A percentile compares a stretch with the other conserved stretches of the same genome.
Evolutionary conservation across 2,113 vertebrate genomes (phyloP).

Genomic region (Cyrtonyx montezumae): DNA sequence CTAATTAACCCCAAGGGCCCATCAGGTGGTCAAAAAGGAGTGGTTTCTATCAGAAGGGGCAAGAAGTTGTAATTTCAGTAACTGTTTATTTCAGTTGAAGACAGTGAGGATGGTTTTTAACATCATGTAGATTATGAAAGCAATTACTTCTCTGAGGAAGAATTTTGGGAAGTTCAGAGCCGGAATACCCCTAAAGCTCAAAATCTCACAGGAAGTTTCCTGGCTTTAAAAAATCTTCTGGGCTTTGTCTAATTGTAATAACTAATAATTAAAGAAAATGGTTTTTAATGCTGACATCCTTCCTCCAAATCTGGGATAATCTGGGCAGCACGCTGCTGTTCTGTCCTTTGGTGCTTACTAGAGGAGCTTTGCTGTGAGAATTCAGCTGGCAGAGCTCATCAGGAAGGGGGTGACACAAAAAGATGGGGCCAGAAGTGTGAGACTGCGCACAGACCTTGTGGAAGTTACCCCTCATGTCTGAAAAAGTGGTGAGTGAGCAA

Average conservation of each 20-base stretch:
- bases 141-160: not conserved
- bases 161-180: not conserved
- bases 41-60: slow-evolving; percentile 77
- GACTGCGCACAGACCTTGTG: not conserved
- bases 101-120: not conserved
- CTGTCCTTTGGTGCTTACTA: not conserved
- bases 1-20: slow-evolving; percentile 84
- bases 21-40: slow-evolving; percentile 80
- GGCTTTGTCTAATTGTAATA: not conserved
- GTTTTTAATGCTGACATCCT: not conserved
- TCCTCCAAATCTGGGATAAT: not conserved
- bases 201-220: not conserved
- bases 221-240: not conserved
- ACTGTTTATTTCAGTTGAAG: slow-evolving; percentile 6
- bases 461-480: not conserved
- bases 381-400: not conserved
- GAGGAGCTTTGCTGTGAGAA: rapidly evolving
- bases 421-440: not conserved
- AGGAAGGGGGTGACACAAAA: rapidly evolving
- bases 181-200: not conserved
- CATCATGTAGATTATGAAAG: not conserved
- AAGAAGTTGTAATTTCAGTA: slow-evolving; percentile 78
- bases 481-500: not conserved
- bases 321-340: not conserved
- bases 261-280: not conserved